A percentile compares a stretch with the other conserved stretches of the same genome.
These are phyloP conservation scores for Clinocottus analis DNA, from an alignment of 2,113 vertebrate genomes.

Conservation along the genomic window DNA sequence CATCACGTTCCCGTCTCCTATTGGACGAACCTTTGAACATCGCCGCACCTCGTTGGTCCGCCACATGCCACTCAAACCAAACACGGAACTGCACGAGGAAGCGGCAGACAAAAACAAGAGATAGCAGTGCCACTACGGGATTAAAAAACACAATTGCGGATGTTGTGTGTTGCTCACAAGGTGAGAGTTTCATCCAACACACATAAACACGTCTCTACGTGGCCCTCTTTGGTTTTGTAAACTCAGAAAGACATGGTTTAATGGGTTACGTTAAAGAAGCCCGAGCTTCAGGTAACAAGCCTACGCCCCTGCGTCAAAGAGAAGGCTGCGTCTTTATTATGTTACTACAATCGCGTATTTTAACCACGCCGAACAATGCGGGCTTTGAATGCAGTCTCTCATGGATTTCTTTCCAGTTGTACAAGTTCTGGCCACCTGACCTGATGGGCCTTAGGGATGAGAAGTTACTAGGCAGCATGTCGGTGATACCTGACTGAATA, in stretches of 20 bases:
- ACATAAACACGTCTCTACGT: not conserved
- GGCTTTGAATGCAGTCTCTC: not conserved
- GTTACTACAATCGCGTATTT: not conserved
- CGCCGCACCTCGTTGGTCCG: constrained; percentile 50
- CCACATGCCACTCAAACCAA: constrained; percentile 53
- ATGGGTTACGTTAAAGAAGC: constrained; percentile 17
- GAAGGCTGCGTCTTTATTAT: constrained; percentile 19
- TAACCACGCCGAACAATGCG: not conserved
- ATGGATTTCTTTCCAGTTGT: not conserved
- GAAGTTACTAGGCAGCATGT: constrained; percentile 1
- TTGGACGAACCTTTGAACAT: constrained; percentile 12
- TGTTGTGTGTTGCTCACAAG: constrained; percentile 19
- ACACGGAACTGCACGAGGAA: constrained; percentile 78
- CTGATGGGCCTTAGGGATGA: constrained; percentile 23
- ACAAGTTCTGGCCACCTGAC: constrained; percentile 38
- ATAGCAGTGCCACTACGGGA: constrained; percentile 35
- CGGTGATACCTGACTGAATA: constrained; percentile 11
- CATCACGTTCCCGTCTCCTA: not conserved
- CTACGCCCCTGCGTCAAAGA: constrained; percentile 72
- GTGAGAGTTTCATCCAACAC: constrained; percentile 5
- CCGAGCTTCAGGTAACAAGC: constrained; percentile 66
- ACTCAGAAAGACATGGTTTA: not conserved
- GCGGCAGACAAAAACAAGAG: constrained; percentile 69
- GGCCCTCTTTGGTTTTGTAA: not conserved
- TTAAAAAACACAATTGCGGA: constrained; percentile 21